Percentiles rank a stretch among this genome's conserved stretches.
Conservation (phyloP, 2,113 vertebrate genomes). For the Chionis minor region DNA sequence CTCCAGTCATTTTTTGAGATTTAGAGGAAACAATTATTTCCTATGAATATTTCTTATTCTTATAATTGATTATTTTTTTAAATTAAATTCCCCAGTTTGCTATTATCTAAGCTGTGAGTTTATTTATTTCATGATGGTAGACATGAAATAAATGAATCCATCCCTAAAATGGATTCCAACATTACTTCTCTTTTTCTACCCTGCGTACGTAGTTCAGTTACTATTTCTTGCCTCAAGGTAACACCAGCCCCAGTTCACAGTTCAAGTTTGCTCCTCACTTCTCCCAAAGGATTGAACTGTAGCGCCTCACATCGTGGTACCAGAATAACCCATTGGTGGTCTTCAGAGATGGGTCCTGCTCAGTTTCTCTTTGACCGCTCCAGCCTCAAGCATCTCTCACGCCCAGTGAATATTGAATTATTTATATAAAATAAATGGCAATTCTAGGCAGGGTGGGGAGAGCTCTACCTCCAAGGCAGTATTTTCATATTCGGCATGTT, state of each 20-base stretch:
- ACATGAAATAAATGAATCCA: too few relatives aligned
- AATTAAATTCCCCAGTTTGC: background rate
- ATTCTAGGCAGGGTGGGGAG: background rate
- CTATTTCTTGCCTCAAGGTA: background rate
- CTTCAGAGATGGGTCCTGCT: background rate
- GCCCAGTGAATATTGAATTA: background rate
- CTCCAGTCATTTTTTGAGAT: background rate
- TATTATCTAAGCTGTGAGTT: background rate
- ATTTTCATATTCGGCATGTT: background rate
- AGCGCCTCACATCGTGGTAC: accelerated
- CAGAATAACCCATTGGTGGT: background rate
- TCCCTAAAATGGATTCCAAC: background rate
- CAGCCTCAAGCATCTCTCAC: background rate
- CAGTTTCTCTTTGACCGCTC: background rate
- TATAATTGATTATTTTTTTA: background rate
- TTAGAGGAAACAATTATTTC: background rate
- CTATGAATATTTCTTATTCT: background rate
- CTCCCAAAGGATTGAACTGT: background rate
- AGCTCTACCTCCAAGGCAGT: background rate
- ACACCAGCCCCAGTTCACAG: background rate
- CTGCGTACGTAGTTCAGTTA: background rate
- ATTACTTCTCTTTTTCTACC: background rate
- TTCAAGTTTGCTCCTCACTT: background rate
- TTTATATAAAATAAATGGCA: background rate
- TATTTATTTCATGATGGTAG: background rate